Evolutionary conservation across 2,797 vertebrate species (phyloP), one percentile per base, ranked within the genome.

Genomic region (Myotis daubentonii): DNA sequence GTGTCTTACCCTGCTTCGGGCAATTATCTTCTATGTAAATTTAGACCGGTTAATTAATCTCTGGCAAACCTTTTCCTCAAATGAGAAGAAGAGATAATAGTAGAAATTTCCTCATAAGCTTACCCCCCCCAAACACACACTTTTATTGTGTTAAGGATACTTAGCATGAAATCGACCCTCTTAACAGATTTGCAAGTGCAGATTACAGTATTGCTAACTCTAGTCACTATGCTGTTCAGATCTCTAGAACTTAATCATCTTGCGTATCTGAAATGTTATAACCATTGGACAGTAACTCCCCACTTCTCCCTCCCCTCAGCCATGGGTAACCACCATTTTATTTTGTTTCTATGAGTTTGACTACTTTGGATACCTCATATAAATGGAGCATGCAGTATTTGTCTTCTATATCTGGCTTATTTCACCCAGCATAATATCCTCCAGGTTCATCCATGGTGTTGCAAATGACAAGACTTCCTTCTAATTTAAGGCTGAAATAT

Each of bases 51-150:
- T 89, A 47, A 3, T 80, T 60, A 89, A 33, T 15, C 25, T 62
- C 81, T 87, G 28, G 75, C 85, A 49, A 75, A 36, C 10, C 2
- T 85, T 91, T 80, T 82, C 22, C 15, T 89, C 41, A 62, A 76
- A 57, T 88, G n/a, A 88, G 55, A 84, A 82, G 79, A 92, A 49
- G 9, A 33, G 23, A 55, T n/a, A 76, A 93, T 71, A 80, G 36
- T 16, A 84, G 38, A 74, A 86, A 6, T 60, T 70, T 62, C 6
- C 62, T 79, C 11, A 60, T 62, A 83, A 36, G 44, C 22, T 10
- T 19, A 83, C 57, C 36, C 6, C 15, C 53, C 53, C 5, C 11
- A 11, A 25, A 60, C 44, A 62, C 25, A 62, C 5, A 62, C 60
- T 53, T 91, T 85, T 86, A 20, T 72, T 89, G 41, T 86, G 60